A percentile compares a stretch with the other conserved stretches of the same genome.
phyloP scores from a whole-genome alignment of 2,113 vertebrate species.

The Dipodomys ordii region DNA sequence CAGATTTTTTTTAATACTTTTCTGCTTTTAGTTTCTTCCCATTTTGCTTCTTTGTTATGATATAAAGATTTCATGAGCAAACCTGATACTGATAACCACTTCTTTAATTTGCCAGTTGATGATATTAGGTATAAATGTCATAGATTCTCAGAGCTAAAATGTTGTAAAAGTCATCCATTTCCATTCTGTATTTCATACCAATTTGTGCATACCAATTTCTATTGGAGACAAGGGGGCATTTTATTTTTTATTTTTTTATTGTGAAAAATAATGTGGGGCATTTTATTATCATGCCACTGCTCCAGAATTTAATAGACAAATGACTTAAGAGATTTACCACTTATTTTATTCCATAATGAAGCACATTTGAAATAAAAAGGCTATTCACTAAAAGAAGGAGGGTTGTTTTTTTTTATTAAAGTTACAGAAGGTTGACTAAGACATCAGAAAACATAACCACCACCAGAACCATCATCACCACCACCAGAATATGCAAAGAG shows the following conservation, averaged over 20 bases:
- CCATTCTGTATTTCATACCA: background rate
- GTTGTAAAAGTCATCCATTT: background rate
- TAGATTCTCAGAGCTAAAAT: background rate
- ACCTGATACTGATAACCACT: background rate
- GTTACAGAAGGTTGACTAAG: background rate
- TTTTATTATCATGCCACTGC: background rate
- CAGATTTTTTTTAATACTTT: background rate
- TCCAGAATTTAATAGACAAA: background rate
- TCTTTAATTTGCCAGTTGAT: background rate
- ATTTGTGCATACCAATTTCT: background rate
- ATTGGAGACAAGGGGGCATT: background rate
- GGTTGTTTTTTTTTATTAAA: background rate
- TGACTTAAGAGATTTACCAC: background rate
- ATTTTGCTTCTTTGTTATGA: background rate
- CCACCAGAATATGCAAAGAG: too few species aligned
- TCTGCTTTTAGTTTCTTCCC: background rate
- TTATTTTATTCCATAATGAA: background rate
- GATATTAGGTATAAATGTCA: background rate
- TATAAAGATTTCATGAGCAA: background rate
- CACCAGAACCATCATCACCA: too few species aligned
- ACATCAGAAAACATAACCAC: too few species aligned
- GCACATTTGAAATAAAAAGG: background rate
- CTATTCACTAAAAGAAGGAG: background rate
- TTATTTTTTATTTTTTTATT: background rate
- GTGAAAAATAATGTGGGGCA: too few species aligned